Evolutionary conservation across 2,797 vertebrate genomes (phyloP).

Genomic region (Melanogrammus aeglefinus): DNA sequence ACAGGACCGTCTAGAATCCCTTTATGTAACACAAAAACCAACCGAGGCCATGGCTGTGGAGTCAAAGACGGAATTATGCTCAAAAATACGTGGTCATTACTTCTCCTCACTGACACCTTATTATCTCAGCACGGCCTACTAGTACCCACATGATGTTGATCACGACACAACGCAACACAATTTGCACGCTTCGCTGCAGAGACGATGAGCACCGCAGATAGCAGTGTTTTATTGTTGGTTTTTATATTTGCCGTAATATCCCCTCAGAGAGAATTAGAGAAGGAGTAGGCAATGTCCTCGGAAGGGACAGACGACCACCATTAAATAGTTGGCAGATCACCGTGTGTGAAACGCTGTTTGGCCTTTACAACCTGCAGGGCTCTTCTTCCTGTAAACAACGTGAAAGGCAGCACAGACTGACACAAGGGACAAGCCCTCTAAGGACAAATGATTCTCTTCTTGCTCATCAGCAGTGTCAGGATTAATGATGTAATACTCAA

Average conservation of each 20-base stretch:
- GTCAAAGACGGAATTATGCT: background rate
- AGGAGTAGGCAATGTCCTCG: background rate
- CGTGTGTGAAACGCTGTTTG: conserved; percentile 13
- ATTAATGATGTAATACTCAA: background rate
- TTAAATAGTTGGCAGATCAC: conserved; percentile 8
- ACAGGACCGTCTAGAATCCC: background rate
- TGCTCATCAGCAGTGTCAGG: too few relatives aligned
- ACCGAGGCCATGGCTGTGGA: background rate
- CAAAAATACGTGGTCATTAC: background rate
- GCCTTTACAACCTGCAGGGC: conserved; percentile 1
- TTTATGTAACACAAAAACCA: background rate
- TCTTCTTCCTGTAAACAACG: background rate
- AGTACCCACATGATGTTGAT: background rate
- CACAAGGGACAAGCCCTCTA: conserved; percentile 1
- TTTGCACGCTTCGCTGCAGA: background rate
- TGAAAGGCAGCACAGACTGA: background rate
- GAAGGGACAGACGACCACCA: background rate
- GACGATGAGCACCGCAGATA: background rate
- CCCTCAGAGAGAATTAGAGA: conserved; percentile 2
- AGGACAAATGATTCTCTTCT: background rate
- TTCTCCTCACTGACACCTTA: background rate
- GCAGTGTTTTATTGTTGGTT: background rate
- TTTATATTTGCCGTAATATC: background rate
- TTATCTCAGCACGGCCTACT: background rate
- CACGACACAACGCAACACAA: background rate